Conservation (phyloP, 2,113 vertebrate species). For the Panurus biarmicus region DNA sequence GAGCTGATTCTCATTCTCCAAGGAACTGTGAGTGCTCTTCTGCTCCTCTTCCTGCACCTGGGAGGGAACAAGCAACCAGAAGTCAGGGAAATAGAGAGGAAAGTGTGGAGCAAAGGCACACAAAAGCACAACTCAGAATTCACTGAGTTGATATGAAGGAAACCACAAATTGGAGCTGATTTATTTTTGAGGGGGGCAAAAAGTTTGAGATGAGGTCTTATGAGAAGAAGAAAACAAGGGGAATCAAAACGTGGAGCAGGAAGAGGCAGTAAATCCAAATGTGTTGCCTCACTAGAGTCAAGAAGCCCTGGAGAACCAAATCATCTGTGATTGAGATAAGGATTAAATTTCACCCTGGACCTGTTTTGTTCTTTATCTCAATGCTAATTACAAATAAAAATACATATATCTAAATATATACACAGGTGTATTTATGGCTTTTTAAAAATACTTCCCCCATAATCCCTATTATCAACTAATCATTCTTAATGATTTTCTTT, state of each 20-base stretch:
- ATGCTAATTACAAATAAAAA: background rate
- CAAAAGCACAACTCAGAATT: background rate
- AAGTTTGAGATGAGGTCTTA: background rate
- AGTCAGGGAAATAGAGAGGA: background rate
- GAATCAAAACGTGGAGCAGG: background rate
- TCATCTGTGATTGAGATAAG: background rate
- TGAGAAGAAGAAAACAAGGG: background rate
- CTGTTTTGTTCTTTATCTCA: background rate
- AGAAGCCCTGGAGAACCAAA: background rate
- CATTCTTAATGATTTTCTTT: background rate
- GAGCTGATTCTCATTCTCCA: slow-evolving; percentile 68
- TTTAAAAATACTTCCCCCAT: background rate
- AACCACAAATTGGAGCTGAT: background rate
- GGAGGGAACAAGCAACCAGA: background rate
- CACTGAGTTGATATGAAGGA: background rate
- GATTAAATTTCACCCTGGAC: background rate
- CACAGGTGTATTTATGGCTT: background rate
- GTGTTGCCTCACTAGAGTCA: background rate
- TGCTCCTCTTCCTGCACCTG: slow-evolving; percentile 76
- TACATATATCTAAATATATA: background rate
- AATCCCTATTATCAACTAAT: background rate
- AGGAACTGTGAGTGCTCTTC: slow-evolving; percentile 74
- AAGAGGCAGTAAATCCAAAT: background rate
- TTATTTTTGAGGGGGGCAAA: background rate
- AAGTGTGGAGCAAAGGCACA: background rate